Base-by-base conservation (phyloP, 2,888 invertebrate genomes). In the Carcina quercana region DNA sequence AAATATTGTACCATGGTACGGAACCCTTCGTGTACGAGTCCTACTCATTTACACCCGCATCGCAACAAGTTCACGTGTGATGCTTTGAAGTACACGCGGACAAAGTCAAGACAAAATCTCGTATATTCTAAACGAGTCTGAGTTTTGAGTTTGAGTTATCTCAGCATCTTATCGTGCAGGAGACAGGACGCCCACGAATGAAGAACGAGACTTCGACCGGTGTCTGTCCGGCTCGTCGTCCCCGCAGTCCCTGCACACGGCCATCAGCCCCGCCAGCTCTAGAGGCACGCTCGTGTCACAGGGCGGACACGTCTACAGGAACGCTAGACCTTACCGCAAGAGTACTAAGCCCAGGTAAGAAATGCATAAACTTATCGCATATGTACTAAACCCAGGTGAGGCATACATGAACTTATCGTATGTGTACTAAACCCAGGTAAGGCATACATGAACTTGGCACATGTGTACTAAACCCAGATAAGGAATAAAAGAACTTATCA, bases 251-350 rank as follows among this genome's bases (percentile, higher is more conserved):
- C 62, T 63, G 13, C 70, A 61, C 51, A 67, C 70, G 20, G 68
- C 69, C 1, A 30, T 62, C 2, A 69, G 71, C 28, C 72, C 75
- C 2, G 74, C 83, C 27, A 79, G 82, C 47, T 86, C 86, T n/a
- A 78, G 85, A 28, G 84, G 85, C 32, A 87, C 86, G 5, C 69
- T 86, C 1, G 85, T 86, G 22, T 86, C 87, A 1, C 68, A 73
- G 29, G 86, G 76, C 22, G 86, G 86, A 1, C 76, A 84, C 43
- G 83, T 85, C 12, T 86, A 86, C 47, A 42, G 82, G 27, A 85
- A 86, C 69, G 86, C 86, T 0, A 32, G 84, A 13, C 73, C 75
- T 0, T 72, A 82, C 45, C 51, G 60, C 34, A 53, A 56, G 40
- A 47, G 42, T 17, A 40, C 49, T 1, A 56, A 54, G 5, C 72